Evolutionary conservation across 2,797 vertebrate genomes (phyloP), one percentile per base, ranked within the genome.

Genomic region (Micropoecilia bifurca): DNA sequence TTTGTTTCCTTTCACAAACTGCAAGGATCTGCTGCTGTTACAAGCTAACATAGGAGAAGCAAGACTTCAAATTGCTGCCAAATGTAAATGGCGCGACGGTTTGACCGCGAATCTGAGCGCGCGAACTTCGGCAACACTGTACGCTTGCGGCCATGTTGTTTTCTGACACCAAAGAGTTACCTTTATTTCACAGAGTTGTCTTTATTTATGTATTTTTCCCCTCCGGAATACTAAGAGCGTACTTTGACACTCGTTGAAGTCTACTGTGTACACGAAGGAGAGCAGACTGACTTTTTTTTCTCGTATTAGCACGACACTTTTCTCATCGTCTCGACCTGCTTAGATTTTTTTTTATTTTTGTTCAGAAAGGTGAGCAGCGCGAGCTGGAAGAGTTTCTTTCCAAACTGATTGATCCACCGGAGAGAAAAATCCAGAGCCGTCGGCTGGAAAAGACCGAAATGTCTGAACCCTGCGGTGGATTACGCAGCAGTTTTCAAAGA

Each of bases 91-190:
- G 79, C 33, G 46, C 50, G 87, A 94, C 92, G 94, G 91, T 93
- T 94, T 92, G 91, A 95, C 96, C 96, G 95, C 96, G 96, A 96
- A 96, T 96, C 95, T 96, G 96, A 97, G 95, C 95, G 96, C 95
- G 96, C 93, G 93, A 90, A 87, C 80, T 91, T 83, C 82, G 88
- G 85, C 80, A 79, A 74, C 85, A 90, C 76, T 75, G 72, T 84
- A 74, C 46, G 82, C 85, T 90, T 61, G 81, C 76, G 57, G 90
- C 92, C 92, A 86, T 93, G 88, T 94, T 94, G 66, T 91, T 94
- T 91, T 91, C 80, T 71, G 85, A 95, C 94, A 92, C 95, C 94
- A 95, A 96, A 96, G 94, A 95, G 80, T 95, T 93, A 77, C 85
- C 41, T 94, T 91, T 76, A 85, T 92, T 94, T 93, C 90, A 90